Conservation (phyloP, 1,140 invertebrate species). For the Hetaerina americana region DNA sequence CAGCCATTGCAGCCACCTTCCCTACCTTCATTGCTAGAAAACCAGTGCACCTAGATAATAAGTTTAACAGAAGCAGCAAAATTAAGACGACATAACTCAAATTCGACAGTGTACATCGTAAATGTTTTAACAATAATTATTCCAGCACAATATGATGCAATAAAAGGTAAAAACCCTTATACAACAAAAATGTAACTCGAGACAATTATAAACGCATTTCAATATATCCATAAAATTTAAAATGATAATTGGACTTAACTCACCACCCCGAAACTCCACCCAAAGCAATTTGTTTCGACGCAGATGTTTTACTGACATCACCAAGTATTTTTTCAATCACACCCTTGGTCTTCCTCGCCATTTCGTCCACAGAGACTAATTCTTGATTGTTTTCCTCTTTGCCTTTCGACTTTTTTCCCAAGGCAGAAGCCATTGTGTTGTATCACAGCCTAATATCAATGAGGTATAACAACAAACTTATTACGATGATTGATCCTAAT, state of each 20-base stretch:
- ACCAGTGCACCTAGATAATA: constrained; percentile 61
- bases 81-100: neutral
- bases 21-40: constrained; percentile 84
- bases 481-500: neutral
- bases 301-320: constrained; percentile 68
- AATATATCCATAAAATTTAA: too few relatives aligned
- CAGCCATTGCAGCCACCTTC: constrained; percentile 72
- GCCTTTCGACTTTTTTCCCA: neutral
- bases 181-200: too few relatives aligned
- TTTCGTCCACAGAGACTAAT: constrained; percentile 33
- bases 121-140: too few relatives aligned
- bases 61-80: constrained; percentile 6
- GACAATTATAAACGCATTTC: too few relatives aligned
- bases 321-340: constrained; percentile 56
- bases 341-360: constrained; percentile 48
- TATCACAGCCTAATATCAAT: neutral
- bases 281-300: constrained; percentile 73
- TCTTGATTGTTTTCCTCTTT: constrained; percentile 30
- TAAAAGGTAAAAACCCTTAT: neutral
- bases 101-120: neutral
- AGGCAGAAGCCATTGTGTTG: neutral
- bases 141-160: neutral
- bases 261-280: constrained; percentile 82
- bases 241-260: constrained; percentile 16
- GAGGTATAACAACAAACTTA: neutral